Evolutionary conservation across 2,888 invertebrate species (phyloP).

Genomic region (Crocallis elinguaria): DNA sequence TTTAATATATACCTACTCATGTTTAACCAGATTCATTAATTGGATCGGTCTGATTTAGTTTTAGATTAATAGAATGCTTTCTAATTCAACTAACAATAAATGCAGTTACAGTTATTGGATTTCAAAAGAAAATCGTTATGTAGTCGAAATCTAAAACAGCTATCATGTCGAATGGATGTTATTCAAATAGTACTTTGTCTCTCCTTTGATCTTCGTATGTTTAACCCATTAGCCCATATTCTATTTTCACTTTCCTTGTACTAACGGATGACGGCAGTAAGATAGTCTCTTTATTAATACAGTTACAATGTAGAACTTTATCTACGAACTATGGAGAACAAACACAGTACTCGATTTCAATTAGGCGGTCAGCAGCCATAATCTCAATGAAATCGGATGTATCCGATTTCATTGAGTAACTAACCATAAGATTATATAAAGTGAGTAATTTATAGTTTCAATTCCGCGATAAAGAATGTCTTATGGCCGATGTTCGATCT

Average conservation of each 20-base stretch:
- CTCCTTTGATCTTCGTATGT: slow-evolving; percentile 20
- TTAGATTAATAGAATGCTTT: not conserved
- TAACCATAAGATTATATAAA: no score
- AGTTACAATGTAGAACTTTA: not conserved
- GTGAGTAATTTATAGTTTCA: no score
- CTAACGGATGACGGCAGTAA: slow-evolving; percentile 15
- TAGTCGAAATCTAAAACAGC: slow-evolving; percentile 4
- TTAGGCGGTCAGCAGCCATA: not conserved
- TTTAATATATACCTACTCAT: no score
- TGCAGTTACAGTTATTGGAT: not conserved
- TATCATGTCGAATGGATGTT: slow-evolving; percentile 5
- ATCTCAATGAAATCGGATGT: not conserved
- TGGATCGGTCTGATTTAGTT: not conserved
- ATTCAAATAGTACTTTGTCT: slow-evolving; percentile 14
- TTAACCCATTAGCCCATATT: slow-evolving; percentile 19
- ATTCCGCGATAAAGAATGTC: no score
- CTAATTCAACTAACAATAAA: not conserved
- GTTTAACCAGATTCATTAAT: no score
- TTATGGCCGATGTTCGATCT: no score
- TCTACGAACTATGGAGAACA: not conserved
- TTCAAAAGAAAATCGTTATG: not conserved
- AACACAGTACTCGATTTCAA: not conserved
- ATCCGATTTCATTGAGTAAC: no score
- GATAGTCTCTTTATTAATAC: slow-evolving; percentile 11
- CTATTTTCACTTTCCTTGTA: slow-evolving; percentile 11